These are phyloP conservation scores for Ylistrum balloti DNA, from an alignment of 1,140 invertebrate genomes.

Conservation along the genomic window DNA sequence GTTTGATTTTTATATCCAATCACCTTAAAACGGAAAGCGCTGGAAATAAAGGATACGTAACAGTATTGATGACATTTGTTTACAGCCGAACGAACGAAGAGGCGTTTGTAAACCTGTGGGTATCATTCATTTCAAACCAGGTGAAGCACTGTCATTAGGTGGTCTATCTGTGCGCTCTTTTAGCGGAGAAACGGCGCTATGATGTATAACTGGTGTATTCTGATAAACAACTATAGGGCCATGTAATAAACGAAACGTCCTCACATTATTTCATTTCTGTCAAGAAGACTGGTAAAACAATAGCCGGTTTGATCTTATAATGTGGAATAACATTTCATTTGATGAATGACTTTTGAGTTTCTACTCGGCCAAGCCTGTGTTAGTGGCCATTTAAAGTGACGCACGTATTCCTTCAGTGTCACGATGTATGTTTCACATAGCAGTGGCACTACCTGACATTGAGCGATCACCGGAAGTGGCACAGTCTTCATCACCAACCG, in stretches of 20 bases:
- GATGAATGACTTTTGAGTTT: neutral
- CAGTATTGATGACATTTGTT: neutral
- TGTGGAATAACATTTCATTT: slow-evolving; percentile 16
- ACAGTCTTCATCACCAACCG: no score
- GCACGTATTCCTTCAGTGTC: neutral
- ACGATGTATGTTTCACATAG: neutral
- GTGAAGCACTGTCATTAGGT: neutral
- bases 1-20: neutral
- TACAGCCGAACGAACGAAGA: neutral
- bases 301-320: neutral
- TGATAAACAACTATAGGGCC: neutral
- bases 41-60: neutral
- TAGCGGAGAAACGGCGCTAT: neutral
- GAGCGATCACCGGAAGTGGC: neutral
- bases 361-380: neutral
- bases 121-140: neutral
- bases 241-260: neutral
- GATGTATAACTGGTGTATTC: neutral
- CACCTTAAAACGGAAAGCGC: neutral
- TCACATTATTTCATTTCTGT: neutral
- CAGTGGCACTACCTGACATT: neutral
- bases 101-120: neutral
- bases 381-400: neutral
- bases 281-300: neutral
- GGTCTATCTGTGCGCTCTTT: neutral